Conservation (phyloP, 1,140 invertebrate genomes). For the Aphidius gifuensis region DNA sequence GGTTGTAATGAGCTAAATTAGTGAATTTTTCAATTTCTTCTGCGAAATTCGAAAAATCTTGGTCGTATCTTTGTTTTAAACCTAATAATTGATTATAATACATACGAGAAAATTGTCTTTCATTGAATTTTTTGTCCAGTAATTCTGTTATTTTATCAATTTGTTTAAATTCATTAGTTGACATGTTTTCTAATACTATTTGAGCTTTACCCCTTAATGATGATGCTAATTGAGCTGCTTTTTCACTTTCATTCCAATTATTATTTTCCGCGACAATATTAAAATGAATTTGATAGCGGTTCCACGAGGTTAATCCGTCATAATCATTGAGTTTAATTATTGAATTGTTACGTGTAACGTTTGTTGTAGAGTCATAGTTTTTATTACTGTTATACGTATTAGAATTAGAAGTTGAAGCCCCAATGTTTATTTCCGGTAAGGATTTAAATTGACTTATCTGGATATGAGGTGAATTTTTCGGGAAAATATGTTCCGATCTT, state of each 20-base stretch:
- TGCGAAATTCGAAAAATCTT: background rate
- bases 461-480: no score
- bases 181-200: background rate
- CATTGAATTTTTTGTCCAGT: background rate
- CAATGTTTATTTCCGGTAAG: no score
- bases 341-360: no score
- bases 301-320: background rate
- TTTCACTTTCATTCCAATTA: background rate
- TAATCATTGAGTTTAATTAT: background rate
- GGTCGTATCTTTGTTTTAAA: background rate
- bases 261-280: background rate
- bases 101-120: background rate
- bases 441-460: no score
- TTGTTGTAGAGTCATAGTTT: no score
- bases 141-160: background rate
- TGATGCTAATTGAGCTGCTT: background rate
- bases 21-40: constrained; percentile 3
- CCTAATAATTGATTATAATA: constrained; percentile 10
- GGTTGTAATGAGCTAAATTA: background rate
- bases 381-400: no score
- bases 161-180: background rate
- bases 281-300: background rate
- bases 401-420: no score
- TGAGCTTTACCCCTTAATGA: background rate
- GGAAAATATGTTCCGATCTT: no score